Base-by-base conservation (phyloP, 2,888 invertebrate species). In the Abscondita cerata region DNA sequence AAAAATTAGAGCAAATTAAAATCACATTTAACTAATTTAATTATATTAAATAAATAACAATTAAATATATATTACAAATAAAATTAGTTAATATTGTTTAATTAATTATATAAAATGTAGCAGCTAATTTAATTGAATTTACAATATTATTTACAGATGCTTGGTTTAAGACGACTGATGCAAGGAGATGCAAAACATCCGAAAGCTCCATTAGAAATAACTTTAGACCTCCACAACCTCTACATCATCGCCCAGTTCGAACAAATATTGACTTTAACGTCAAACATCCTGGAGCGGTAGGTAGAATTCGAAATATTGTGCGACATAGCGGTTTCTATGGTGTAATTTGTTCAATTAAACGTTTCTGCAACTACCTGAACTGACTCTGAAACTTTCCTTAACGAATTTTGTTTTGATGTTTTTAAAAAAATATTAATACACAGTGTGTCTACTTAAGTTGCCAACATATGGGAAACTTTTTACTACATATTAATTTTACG, bases 221-320 rank as follows among this genome's bases (percentile, higher is more conserved):
- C 85, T 95, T 92, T 83, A 87, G 98, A 76, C 97, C 97, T 60
- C 91, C 94, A 50, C 95, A 96, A 82, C 92, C 94, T 55, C 86
- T 97, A 65, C 92, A 97, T 82, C 95, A 96, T 83, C 89, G 98
- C 72, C 92, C 96, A 59, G 90, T 98, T 70, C 86, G 98, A 81
- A 98, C 98, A 72, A 98, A 98, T 84, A 98, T 98, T 81, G 96
- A 98, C 83, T 96, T 96, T 82, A 92, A 91, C 80, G 86, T 89
- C 75, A 90, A 88, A 84, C 88, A 90, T 69, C 76, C 77, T 84
- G 89, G 88, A 72, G 76, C 76, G 69, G 81, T 81, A 76, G 73
- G 76, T 75, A 73, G 38, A 36, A 6, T 36, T 4, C 2, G 16
- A 16, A 15, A 15, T 15, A 41, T 15, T 9, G 6, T 12, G 41